A percentile compares a stretch with the other conserved stretches of the same genome.
These are phyloP conservation scores for Oscheius sp. DNA, from an alignment of 2,888 invertebrate genomes.

Conservation along the genomic window DNA sequence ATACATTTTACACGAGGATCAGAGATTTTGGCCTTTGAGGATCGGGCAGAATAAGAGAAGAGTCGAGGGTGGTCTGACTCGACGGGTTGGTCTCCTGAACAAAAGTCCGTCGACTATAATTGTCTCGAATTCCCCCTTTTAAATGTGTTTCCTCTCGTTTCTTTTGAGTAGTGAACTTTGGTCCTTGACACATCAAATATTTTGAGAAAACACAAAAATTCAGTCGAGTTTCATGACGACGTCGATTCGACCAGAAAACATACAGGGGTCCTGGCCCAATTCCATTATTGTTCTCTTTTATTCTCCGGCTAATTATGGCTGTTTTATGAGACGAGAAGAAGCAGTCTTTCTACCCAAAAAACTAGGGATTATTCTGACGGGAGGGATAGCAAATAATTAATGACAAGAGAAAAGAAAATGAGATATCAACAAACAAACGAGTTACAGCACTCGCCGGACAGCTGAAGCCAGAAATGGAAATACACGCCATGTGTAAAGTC, in stretches of 20 bases:
- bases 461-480: conserved; percentile 71
- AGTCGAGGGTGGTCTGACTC: conserved; percentile 6
- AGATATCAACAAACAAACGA: conserved; percentile 13
- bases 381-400: conserved; percentile 19
- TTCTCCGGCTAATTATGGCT: no score
- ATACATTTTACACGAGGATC: conserved; percentile 5
- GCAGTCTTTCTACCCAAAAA: not conserved
- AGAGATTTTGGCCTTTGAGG: not conserved
- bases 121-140: no score
- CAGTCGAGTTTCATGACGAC: no score
- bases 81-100: not conserved
- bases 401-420: conserved; percentile 19
- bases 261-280: no score
- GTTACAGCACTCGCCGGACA: conserved; percentile 72
- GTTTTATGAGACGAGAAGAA: not conserved
- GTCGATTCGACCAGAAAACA: no score
- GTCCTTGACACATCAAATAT: no score
- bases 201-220: no score
- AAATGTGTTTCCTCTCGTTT: no score
- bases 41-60: not conserved
- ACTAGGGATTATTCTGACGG: conserved; percentile 18
- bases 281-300: no score
- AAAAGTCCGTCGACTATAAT: no score
- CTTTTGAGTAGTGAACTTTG: no score
- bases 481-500: conserved; percentile 74